Evolutionary conservation across 1,140 invertebrate species (phyloP).

Genomic region (Bilobella aurantiaca): DNA sequence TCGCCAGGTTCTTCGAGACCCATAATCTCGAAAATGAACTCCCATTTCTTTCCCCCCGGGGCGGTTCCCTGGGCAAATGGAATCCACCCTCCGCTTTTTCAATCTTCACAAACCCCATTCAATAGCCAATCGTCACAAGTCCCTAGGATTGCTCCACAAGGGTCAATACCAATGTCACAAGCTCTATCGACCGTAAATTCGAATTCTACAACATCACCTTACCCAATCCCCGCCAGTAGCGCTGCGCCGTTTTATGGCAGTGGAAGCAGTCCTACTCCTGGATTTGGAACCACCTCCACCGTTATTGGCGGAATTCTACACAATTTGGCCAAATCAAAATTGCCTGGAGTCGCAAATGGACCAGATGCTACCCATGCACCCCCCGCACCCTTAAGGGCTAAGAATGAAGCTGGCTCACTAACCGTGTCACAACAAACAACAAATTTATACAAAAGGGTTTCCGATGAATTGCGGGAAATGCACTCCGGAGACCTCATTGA

Average conservation of each 20-base stretch:
- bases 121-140: background rate
- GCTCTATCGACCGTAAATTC: background rate
- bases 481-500: slow-evolving; percentile 28
- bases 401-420: background rate
- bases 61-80: no score
- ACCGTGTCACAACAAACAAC: background rate
- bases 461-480: slow-evolving; percentile 12
- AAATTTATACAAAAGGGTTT: slow-evolving; percentile 13
- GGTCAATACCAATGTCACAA: background rate
- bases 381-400: background rate
- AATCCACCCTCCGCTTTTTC: no score
- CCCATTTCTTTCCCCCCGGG: no score
- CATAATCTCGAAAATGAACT: background rate
- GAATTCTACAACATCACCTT: background rate
- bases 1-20: background rate
- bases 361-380: background rate
- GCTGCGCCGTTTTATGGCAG: no score
- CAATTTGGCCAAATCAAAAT: background rate
- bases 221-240: background rate
- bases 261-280: background rate
- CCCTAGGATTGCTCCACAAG: background rate
- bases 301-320: slow-evolving; percentile 4
- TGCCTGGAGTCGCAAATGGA: background rate
- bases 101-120: background rate
- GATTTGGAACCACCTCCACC: background rate